Evolutionary conservation across 2,888 invertebrate genomes (phyloP).

Genomic region (Macrophya alboannulata): DNA sequence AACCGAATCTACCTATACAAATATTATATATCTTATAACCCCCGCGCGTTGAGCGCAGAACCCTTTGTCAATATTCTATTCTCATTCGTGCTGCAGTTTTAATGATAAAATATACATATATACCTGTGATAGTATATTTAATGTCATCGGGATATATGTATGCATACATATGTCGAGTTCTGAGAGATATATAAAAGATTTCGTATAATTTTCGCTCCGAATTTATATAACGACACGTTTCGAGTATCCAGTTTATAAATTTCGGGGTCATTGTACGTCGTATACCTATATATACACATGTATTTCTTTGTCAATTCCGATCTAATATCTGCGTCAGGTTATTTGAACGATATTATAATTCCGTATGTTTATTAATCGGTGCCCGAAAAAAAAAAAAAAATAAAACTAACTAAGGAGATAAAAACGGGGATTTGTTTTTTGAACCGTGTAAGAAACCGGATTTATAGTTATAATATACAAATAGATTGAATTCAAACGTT

Average conservation of each 20-base stretch:
- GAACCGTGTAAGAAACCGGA: slow-evolving; percentile 30
- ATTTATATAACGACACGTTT: background rate
- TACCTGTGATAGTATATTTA: background rate
- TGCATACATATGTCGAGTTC: too few species aligned
- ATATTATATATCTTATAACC: background rate
- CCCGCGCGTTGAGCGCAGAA: background rate
- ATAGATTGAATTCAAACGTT: slow-evolving; percentile 40
- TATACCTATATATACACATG: background rate
- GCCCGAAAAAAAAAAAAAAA: background rate
- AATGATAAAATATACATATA: background rate
- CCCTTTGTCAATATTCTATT: slow-evolving; percentile 11
- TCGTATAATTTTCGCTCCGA: background rate
- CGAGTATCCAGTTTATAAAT: background rate
- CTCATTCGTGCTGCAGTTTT: background rate
- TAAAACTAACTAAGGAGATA: background rate
- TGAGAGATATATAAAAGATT: background rate
- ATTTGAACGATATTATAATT: background rate
- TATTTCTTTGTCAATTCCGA: background rate
- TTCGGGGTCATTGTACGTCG: background rate
- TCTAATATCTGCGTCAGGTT: slow-evolving; percentile 6
- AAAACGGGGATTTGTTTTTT: background rate
- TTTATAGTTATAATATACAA: background rate
- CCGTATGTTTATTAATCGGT: slow-evolving; percentile 4
- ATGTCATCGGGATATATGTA: background rate
- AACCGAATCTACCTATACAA: slow-evolving; percentile 19